Evolutionary conservation across 2,888 invertebrate genomes (phyloP), one percentile per base, ranked within the genome.

Genomic region (Halictus quadricinctus): DNA sequence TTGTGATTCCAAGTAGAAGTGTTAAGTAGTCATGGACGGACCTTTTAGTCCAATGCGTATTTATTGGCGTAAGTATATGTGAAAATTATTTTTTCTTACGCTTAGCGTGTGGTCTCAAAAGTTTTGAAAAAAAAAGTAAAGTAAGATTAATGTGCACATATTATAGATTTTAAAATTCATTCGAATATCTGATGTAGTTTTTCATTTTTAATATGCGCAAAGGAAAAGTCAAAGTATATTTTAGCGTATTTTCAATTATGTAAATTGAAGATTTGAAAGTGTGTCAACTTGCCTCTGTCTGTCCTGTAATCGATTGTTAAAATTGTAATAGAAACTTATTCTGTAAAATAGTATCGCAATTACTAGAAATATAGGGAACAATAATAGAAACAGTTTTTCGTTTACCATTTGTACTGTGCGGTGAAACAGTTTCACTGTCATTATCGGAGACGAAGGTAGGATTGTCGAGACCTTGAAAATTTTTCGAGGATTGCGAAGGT

Each of bases 381-480:
- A 13, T 43, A 43, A 43, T 70, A 36, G 36, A 66, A 66, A 91
- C 21, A 54, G 4, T 18, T 36, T 36, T 36, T 5, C 48, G 43
- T 54, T 60, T 79, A 86, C 87, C 70, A 12, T 36, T 69, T 48
- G 43, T 60, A n/a, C 92, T 85, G 73, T 88, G 91, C 8, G 89
- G 83, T 25, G 91, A 87, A 15, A 90, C 85, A 2, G 89, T 83
- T 5, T 87, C 89, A 72, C 91, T 91, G 21, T 85, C 88, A 13
- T 76, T 86, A 79, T 93, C 93, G 18, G 91, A 80, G 48, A 92
- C 86, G 66, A 94, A 94, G 8, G 84, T 88, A 15, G 92, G 92
- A 87, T 94, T 94, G 54, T 93, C 91, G 36, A 92, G 46, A 73
- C 91, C 93, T 70, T 89, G 80, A 72, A 92, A 72, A 93, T 94